A percentile compares a stretch with the other conserved stretches of the same genome.
These are phyloP conservation scores for Alviniconcha strummeri DNA, from an alignment of 2,888 invertebrate genomes.

Conservation along the genomic window DNA sequence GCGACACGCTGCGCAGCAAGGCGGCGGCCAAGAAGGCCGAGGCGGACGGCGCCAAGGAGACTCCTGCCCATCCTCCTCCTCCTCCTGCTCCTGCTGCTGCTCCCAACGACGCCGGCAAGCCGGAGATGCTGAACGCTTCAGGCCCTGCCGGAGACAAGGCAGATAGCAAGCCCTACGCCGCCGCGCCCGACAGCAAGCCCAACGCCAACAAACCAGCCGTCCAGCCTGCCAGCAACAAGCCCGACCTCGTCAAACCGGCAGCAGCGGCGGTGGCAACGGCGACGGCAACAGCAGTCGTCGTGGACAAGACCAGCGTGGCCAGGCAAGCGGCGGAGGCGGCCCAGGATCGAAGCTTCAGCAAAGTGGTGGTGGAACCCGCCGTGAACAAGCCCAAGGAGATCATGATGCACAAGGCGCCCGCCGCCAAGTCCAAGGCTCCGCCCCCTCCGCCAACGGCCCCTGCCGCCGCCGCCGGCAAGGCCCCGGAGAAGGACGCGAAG, in stretches of 20 bases:
- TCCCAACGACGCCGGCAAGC: background rate
- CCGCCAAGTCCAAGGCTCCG: background rate
- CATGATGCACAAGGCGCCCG: slow-evolving; percentile 21
- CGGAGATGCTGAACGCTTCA: slow-evolving; percentile 19
- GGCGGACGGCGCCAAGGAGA: background rate
- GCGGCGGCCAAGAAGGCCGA: slow-evolving; percentile 19
- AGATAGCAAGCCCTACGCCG: background rate
- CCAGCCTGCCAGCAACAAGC: background rate
- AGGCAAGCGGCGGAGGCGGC: background rate
- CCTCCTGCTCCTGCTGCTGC: background rate
- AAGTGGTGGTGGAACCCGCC: slow-evolving; percentile 1
- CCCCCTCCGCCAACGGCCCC: background rate
- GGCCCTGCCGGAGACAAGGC: slow-evolving; percentile 23
- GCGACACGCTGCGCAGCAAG: slow-evolving; percentile 38
- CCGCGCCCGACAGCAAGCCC: background rate
- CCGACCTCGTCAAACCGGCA: background rate
- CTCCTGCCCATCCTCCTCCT: background rate
- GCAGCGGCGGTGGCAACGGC: too few species aligned
- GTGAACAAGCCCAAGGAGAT: slow-evolving; percentile 23
- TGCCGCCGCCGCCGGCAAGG: background rate
- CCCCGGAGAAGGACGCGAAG: background rate
- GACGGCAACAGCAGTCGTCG: background rate
- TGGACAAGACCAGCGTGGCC: background rate
- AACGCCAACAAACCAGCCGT: background rate
- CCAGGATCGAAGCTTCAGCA: background rate